Evolutionary conservation across 2,113 vertebrate genomes (phyloP).

Genomic region (Peromyscus leucopus): DNA sequence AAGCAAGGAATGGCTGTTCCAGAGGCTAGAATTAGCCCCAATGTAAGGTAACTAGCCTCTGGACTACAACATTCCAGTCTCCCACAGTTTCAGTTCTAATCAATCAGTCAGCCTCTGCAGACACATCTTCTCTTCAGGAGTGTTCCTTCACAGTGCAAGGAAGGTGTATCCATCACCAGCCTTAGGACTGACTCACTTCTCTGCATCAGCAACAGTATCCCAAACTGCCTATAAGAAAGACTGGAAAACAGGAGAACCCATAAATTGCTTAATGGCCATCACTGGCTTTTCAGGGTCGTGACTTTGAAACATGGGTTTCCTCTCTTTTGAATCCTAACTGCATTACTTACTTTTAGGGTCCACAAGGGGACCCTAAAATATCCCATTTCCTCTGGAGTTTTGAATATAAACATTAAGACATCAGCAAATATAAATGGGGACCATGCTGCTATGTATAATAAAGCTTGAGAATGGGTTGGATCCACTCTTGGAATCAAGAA

Average conservation of each 20-base stretch:
- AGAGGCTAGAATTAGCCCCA: not conserved
- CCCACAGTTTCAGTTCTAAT: not conserved
- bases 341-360: not conserved
- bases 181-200: not conserved
- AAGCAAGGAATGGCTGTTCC: not conserved
- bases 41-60: not conserved
- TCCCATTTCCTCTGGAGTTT: not conserved
- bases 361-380: not conserved
- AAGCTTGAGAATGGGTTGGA: not conserved
- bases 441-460: not conserved
- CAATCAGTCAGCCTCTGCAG: not conserved
- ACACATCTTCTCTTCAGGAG: not conserved
- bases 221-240: not conserved
- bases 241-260: not conserved
- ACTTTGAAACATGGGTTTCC: not conserved
- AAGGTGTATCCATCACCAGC: not conserved
- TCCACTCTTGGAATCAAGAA: not conserved
- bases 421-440: not conserved
- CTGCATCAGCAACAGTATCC: not conserved
- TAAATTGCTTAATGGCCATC: not conserved
- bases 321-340: not conserved
- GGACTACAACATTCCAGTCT: not conserved
- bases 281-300: not conserved
- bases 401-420: conserved; percentile 1
- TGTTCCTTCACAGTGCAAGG: not conserved